Evolutionary conservation across 1,140 invertebrate species (phyloP), one percentile per base, ranked within the genome.

Genomic region (Atta texana): DNA sequence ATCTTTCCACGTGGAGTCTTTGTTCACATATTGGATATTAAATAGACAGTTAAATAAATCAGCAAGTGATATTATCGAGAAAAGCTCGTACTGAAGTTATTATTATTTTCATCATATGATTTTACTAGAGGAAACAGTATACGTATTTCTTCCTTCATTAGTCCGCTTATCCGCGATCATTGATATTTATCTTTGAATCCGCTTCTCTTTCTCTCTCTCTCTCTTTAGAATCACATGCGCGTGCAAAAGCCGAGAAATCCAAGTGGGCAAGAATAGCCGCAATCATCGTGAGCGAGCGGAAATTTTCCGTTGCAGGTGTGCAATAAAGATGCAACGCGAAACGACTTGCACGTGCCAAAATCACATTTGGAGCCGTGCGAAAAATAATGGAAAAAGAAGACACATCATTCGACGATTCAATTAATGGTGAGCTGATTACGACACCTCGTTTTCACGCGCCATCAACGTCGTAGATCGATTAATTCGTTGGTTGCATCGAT

Each of bases 261-360:
- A 61, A 71, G 51, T 44, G 66, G 34, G 28, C 66, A 57, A 84
- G 55, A 84, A 84, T 84, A 84, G 39, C 28, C 55, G 69, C n/a
- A 71, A 81, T 81, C 64, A 81, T 81, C 77, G 63, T 49, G 77
- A 69, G 76, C 59, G 18, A 78, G 18, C 39, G 77, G 55, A 39
- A 28, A 80, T 69, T 80, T 80, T 80, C 77, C 77, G 49, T 5
- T 55, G 77, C 77, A 80, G 63, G 77, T 69, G 64, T 81, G 77
- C 49, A 44, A 57, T 81, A 71, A 81, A 81, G 66, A 69, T 2
- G 77, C 12, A n/a, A 53, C 18, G 68, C 51, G 69, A 49, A 49
- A 72, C 3, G 34, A 74, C 39, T 49, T 49, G n/a, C 21, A 51
- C 57, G 55, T 75, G 69, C 80, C 80, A 75, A 74, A 84, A 51